A percentile compares a stretch with the other conserved stretches of the same genome.
Conservation (phyloP, 64 coral and sea anemone species). For the Platygyra sinensis region DNA sequence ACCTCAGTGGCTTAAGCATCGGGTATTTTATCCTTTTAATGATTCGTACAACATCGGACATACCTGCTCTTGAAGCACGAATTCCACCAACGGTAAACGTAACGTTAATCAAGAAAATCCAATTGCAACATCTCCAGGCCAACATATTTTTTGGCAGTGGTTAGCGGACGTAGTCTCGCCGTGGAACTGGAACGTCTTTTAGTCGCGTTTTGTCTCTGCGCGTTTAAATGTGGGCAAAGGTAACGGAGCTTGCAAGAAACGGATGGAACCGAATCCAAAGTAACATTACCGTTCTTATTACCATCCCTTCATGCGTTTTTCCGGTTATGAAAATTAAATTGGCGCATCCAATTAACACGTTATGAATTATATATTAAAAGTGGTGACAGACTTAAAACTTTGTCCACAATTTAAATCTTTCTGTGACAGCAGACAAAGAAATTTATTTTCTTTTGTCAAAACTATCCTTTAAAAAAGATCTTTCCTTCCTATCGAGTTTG, state of each 20-base stretch:
- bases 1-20: not conserved
- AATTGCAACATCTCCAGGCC: not conserved
- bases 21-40: not conserved
- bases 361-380: constrained; percentile 36
- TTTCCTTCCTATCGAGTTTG: too few relatives aligned
- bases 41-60: not conserved
- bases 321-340: constrained; percentile 1
- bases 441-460: not conserved
- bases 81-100: not conserved
- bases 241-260: not conserved
- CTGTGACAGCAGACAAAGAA: not conserved
- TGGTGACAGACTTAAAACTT: not conserved
- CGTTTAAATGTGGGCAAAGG: too few relatives aligned
- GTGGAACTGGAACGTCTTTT: not conserved
- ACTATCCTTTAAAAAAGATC: too few relatives aligned
- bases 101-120: not conserved
- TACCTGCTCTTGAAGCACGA: not conserved
- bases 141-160: not conserved
- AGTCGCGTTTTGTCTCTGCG: not conserved
- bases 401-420: not conserved
- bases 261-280: not conserved
- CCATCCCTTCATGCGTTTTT: constrained; percentile 1
- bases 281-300: not conserved
- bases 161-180: not conserved
- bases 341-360: not conserved